Base-by-base conservation (phyloP, 2,888 invertebrate species). In the Sarcophaga carnaria region DNA sequence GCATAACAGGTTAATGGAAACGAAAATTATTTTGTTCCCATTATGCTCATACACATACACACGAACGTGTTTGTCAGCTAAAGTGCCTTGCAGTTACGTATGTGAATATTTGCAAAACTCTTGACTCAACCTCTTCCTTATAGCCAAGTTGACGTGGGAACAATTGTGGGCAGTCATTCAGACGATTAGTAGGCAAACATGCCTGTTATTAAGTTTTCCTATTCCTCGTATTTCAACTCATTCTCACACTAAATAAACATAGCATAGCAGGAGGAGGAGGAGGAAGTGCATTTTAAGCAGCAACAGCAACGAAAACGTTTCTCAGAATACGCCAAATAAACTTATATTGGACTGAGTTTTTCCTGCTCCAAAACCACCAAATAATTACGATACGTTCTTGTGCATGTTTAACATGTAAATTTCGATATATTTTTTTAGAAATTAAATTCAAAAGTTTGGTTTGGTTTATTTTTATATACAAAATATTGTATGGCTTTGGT, bases 261-360 rank as follows among this genome's bases (percentile, higher is more conserved):
- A 3, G 49, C 11, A 4, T 14, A 49, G 0, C 14, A 49, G 49
- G 4, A 49, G 54, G 17, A 17, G 54, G 17, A 17, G 67, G 37
- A 54, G 66, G 60, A 83, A 78, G 67, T 83, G 60, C 27, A 59
- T 77, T 77, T 83, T 37, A 72, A 78, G 60, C 12, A 64, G 60
- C 20, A 69, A 27, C 74, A 20, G 37, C 37, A 8, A 12, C 12
- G 14, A 59, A 71, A 62, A 67, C 66, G 20, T 64, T 83, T 72
- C 64, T 45, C 60, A 54, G 71, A 59, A 82, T 77, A 17, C 20
- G n/a, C 3, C 49, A 83, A 60, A 60, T 10, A 71, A 71, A 72
- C 20, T 71, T 71, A 72, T 60, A 77, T 49, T 72, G 64, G 47
- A 3, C 37, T 12, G 37, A 37, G 10, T n/a, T 14, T 37, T 67